Base-by-base conservation (phyloP, 2,888 invertebrate species). In the Piscicola geometra region DNA sequence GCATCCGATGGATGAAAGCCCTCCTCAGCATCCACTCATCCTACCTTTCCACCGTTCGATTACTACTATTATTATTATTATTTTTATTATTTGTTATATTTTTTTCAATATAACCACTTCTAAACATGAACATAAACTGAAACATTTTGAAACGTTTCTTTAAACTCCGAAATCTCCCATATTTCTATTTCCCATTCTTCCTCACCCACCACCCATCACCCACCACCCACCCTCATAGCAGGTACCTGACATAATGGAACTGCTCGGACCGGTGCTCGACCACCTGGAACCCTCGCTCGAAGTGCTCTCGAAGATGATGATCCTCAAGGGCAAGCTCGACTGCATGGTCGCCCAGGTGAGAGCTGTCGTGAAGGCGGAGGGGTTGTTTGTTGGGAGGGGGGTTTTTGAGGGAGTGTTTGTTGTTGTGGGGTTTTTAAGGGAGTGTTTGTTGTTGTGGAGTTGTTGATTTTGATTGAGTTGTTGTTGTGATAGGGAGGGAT, bases 21-120 rank as follows among this genome's bases (percentile, higher is more conserved):
- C 47, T 75, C 30, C 75, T 75, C 1, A 70, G 32, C 30, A 32
- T 56, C 1, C 76, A 75, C 21, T 36, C 68, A 41, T 69, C 70
- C 18, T 76, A 73, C 30, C 69, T 77, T 28, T 41, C 76, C 30
- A 56, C 76, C 25, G 77, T 77, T 21, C 67, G 77, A 52, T 47
- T 21, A 21, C 60, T 32, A 3, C 30, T 28, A 3, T 33, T n/a
- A 1, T 67, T 35, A 0, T 32, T 30, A n/a, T 52, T 15, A 28
- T 33, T 35, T 33, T n/a, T 33, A 33, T 67, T 67, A n/a, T 75
- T 28, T 47, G 32, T n/a, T 30, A 28, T 60, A 12, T 60, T n/a
- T 66, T 41, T 32, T n/a, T n/a, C n/a, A n/a, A n/a, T n/a, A n/a
- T n/a, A n/a, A n/a, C n/a, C n/a, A n/a, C n/a, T n/a, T n/a, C n/a